Conservation (phyloP, 2,888 invertebrate genomes). For the Drosophila anomelani region DNA sequence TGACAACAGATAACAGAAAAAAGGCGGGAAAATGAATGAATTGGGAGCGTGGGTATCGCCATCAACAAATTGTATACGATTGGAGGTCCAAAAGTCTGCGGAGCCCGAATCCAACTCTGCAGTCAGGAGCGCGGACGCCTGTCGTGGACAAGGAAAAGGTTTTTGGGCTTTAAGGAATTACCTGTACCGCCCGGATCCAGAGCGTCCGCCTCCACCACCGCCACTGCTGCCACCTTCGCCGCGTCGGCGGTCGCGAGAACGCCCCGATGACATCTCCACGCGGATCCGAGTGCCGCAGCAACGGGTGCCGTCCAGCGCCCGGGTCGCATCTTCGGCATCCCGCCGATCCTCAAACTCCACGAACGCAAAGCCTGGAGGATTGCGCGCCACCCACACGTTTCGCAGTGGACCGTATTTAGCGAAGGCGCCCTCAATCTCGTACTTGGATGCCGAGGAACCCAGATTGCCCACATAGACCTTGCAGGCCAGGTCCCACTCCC, state of each 20-base stretch:
- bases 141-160: neutral
- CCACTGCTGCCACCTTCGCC: slow-evolving; percentile 82
- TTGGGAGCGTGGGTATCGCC: neutral
- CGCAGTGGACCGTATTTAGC: slow-evolving; percentile 93
- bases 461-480: slow-evolving; percentile 96
- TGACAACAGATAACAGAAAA: neutral
- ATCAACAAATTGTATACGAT: slow-evolving; percentile 3
- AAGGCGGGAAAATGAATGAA: neutral
- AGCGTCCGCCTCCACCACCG: slow-evolving; percentile 63
- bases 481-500: slow-evolving; percentile 93
- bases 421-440: slow-evolving; percentile 93
- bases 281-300: slow-evolving; percentile 95
- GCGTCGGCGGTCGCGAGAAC: slow-evolving; percentile 90
- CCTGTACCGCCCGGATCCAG: slow-evolving; percentile 35
- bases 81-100: neutral
- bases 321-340: slow-evolving; percentile 93
- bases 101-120: neutral
- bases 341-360: slow-evolving; percentile 94
- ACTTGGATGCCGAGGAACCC: slow-evolving; percentile 93
- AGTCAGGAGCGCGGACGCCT: neutral
- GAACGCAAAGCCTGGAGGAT: slow-evolving; percentile 95
- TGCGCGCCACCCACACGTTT: slow-evolving; percentile 96
- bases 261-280: slow-evolving; percentile 96
- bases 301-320: slow-evolving; percentile 92
- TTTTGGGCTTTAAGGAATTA: slow-evolving; percentile 3